phyloP scores from a whole-genome alignment of 2,888 invertebrate genomes.

The Microctonus aethiopoides region DNA sequence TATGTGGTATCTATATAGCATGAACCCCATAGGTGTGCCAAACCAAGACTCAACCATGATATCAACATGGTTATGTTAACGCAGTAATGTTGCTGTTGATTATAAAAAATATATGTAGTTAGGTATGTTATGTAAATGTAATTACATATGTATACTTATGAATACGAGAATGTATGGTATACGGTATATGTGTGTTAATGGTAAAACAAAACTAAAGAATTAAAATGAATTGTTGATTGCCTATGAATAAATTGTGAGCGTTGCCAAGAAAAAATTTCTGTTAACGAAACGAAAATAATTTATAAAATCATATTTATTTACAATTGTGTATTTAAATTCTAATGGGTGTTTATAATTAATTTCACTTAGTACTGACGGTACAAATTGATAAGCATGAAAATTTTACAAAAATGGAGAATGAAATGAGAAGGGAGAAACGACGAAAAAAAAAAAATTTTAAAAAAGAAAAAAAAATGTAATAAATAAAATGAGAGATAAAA shows the following conservation, averaged over 20 bases:
- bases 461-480: conserved; percentile 29
- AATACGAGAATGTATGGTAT: conserved; percentile 4
- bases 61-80: conserved; percentile 36
- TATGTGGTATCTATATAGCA: not conserved
- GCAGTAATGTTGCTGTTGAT: conserved; percentile 67
- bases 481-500: not conserved
- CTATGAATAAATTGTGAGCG: not conserved
- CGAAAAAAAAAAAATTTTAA: not conserved
- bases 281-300: conserved; percentile 23
- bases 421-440: not conserved
- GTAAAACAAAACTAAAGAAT: no score
- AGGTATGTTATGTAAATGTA: conserved; percentile 40
- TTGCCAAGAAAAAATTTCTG: not conserved
- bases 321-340: conserved; percentile 48
- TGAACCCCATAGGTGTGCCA: not conserved
- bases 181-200: no score
- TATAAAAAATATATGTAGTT: conserved; percentile 52
- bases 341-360: conserved; percentile 10
- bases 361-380: conserved; percentile 54
- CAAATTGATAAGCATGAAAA: conserved; percentile 53
- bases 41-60: not conserved
- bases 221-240: not conserved
- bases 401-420: conserved; percentile 43
- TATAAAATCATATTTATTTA: conserved; percentile 67
- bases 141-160: not conserved